These are phyloP conservation scores for Okamejei kenojei DNA, from an alignment of 2,797 vertebrate genomes.

Conservation along the genomic window DNA sequence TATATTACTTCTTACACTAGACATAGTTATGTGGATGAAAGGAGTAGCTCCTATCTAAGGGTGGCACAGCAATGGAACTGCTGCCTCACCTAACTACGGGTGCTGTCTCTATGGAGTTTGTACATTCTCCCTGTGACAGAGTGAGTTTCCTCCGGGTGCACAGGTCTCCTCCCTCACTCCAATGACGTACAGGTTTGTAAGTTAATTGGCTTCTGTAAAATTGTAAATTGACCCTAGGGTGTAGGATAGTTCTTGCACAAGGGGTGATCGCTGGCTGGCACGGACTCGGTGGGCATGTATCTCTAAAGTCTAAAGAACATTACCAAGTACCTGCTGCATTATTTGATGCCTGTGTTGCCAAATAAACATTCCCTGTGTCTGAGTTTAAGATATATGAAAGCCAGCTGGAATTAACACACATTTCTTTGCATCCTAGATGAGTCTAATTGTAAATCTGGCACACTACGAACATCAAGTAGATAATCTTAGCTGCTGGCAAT, in stretches of 20 bases:
- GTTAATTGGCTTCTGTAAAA: too few species aligned
- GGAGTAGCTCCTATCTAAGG: not conserved
- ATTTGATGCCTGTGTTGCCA: not conserved
- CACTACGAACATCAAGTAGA: not conserved
- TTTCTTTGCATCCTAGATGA: not conserved
- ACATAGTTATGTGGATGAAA: not conserved
- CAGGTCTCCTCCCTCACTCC: too few species aligned
- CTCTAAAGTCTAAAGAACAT: not conserved
- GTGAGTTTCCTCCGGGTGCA: too few species aligned
- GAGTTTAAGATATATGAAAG: not conserved
- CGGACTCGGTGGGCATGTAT: too few species aligned
- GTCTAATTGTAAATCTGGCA: not conserved
- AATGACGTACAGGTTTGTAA: too few species aligned
- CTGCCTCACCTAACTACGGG: too few species aligned
- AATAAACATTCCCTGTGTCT: not conserved
- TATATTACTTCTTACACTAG: not conserved
- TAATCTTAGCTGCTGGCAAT: not conserved
- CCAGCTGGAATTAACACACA: not conserved
- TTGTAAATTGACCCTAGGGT: too few species aligned
- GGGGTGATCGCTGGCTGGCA: too few species aligned
- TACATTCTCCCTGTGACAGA: too few species aligned
- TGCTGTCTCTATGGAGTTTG: too few species aligned
- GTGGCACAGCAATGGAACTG: too few species aligned
- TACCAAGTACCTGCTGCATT: not conserved
- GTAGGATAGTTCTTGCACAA: too few species aligned